Evolutionary conservation across 2,113 vertebrate species (phyloP), one percentile per base, ranked within the genome.

Genomic region (Thalassoma bifasciatum): DNA sequence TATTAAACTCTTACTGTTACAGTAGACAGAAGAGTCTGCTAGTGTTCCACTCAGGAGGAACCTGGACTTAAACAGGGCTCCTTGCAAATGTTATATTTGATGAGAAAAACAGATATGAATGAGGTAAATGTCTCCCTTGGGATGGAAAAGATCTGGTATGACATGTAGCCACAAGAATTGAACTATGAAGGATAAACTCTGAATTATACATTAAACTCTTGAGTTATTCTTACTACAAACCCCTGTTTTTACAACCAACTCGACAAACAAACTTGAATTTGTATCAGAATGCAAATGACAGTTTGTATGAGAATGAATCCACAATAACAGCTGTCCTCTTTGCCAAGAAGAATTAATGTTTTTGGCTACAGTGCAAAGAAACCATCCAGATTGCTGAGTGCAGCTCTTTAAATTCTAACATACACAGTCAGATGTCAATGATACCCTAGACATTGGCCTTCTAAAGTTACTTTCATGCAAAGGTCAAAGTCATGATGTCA

Each of bases 21-120:
- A 56, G 16, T 16, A 80, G 75, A 81, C 61, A 53, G 57, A 8
- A 60, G 50, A 53, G 37, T 81, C 68, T 62, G 53, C 66, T 80
- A 40, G 36, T 69, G 61, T 85, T 88, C 50, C 38, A 71, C 77
- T 86, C 42, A 2, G 66, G 72, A 36, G 63, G 34, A 70, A 81
- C 34, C 34, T 77, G 66, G 53, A 83, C 49, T 40, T 67, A 59
- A 81, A 68, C 62, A 11, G 21, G 47, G 38, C 51, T 77, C 37
- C 64, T 30, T 74, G 77, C 59, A 82, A 75, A 76, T 59, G 46
- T 34, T 23, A 44, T 22, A 64, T 81, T 46, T 88, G 75, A 91
- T 87, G 89, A 87, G 86, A 53, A 89, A 89, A 84, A 26, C 88
- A 90, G 87, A 85, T 74, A 72, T 57, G 65, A 47, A 81, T 71